Evolutionary conservation across 2,797 vertebrate species (phyloP), one percentile per base, ranked within the genome.

Genomic region (Hyperoplus immaculatus): DNA sequence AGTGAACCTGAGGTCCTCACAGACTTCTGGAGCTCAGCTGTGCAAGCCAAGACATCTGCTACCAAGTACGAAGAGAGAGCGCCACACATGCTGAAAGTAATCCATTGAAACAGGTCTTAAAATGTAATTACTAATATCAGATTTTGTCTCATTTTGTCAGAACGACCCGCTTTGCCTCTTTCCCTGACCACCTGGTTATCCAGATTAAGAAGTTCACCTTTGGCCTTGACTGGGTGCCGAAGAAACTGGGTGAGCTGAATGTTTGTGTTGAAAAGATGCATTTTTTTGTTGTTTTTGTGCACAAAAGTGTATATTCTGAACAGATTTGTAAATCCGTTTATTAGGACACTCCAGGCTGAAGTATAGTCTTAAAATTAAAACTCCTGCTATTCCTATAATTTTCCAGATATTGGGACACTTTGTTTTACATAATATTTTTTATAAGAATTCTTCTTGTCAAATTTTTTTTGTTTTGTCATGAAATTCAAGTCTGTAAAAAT

Each of bases 201-300:
- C 98, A 99, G 93, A 98, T 99, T 87, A 99, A 99, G 95, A 99
- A 99, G 91, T 99, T 99, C 91, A 99, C 98, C 63, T 99, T 99
- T 5, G 98, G 98, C 83, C 95, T 98, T 80, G 98, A 99, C 93
- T 99, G 98, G 98, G 97, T 99, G 63, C 98, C 98, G 75, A 99
- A 99, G 94, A 99, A 99, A 93, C 96, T 99, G 47, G 98, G 98
- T 99, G 94, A 96, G 91, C 39, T 59, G 54, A 10, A 42, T 58
- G 4, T 69, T 50, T 68, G 1, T 74, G 29, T 21, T 55, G 2
- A 58, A 62, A 14, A 46, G 1, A 6, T 39, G 1, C 4, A 36
- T 49, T 15, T 46, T 4, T 64, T 21, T 39, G 0, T 61, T 55
- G 4, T 10, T 47, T 3, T 29, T 29, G 29, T 18, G 47, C 16